Percentiles rank a stretch among this genome's conserved stretches.
phyloP scores from a whole-genome alignment of 2,888 invertebrate species.

The Orthosia gracilis region DNA sequence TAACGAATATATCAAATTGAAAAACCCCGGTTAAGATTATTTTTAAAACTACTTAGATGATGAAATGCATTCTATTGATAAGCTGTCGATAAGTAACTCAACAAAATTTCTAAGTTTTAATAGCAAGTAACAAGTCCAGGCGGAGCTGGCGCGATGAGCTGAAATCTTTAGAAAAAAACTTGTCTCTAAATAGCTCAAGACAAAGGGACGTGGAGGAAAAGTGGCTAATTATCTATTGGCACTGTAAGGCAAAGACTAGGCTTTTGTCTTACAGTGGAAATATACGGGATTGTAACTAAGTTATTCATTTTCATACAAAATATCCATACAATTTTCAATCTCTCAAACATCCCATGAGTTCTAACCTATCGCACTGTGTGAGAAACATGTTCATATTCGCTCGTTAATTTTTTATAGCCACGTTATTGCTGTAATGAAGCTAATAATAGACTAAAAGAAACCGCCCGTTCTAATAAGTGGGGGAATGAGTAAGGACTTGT shows the following conservation, averaged over 20 bases:
- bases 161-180: neutral
- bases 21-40: neutral
- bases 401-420: conserved; percentile 61
- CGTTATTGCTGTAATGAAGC: conserved; percentile 59
- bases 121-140: too few species aligned
- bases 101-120: too few species aligned
- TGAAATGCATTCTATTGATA: neutral
- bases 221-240: too few species aligned
- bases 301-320: neutral
- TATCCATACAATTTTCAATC: neutral
- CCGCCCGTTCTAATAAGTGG: conserved; percentile 24
- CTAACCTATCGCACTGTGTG: conserved; percentile 37
- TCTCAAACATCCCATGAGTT: neutral
- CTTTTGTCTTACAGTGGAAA: neutral
- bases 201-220: neutral
- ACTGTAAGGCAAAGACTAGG: neutral
- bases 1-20: neutral
- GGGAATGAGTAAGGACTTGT: conserved; percentile 25
- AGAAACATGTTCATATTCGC: conserved; percentile 55
- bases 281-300: neutral
- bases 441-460: conserved; percentile 57
- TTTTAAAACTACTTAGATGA: neutral
- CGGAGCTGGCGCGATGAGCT: too few species aligned
- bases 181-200: neutral
- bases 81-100: neutral